Conservation (phyloP, 2,888 invertebrate genomes). For the Laspeyria flexula region DNA sequence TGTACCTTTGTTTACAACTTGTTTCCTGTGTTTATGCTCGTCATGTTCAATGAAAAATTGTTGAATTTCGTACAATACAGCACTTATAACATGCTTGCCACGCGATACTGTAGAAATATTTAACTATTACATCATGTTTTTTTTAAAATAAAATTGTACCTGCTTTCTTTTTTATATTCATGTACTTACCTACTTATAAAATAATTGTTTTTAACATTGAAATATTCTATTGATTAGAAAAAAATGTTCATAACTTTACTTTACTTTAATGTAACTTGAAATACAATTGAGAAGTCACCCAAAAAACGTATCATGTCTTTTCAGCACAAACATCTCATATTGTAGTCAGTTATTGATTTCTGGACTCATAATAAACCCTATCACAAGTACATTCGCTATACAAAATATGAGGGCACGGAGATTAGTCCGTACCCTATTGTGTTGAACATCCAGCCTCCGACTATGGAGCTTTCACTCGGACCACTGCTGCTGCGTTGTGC, state of each 20-base stretch:
- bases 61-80: slow-evolving; percentile 45
- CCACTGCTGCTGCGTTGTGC: slow-evolving; percentile 65
- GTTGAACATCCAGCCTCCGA: slow-evolving; percentile 60
- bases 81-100: slow-evolving; percentile 24
- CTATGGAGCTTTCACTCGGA: slow-evolving; percentile 73
- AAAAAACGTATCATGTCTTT: neutral
- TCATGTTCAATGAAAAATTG: slow-evolving; percentile 67
- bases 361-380: slow-evolving; percentile 68
- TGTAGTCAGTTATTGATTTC: slow-evolving; percentile 67
- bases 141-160: neutral
- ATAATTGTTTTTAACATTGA: neutral
- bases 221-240: too few species aligned
- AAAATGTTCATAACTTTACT: too few species aligned
- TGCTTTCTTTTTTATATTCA: too few species aligned
- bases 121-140: neutral
- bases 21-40: slow-evolving; percentile 76
- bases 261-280: too few species aligned
- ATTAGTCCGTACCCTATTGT: slow-evolving; percentile 75
- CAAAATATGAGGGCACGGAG: slow-evolving; percentile 61
- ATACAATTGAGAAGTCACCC: slow-evolving; percentile 10
- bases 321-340: slow-evolving; percentile 1
- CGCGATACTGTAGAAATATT: slow-evolving; percentile 9
- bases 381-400: slow-evolving; percentile 61
- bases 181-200: neutral
- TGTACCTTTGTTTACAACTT: slow-evolving; percentile 78